A percentile compares a stretch with the other conserved stretches of the same genome.
Conservation (phyloP, 2,888 invertebrate genomes). For the Xylophagus ater region DNA sequence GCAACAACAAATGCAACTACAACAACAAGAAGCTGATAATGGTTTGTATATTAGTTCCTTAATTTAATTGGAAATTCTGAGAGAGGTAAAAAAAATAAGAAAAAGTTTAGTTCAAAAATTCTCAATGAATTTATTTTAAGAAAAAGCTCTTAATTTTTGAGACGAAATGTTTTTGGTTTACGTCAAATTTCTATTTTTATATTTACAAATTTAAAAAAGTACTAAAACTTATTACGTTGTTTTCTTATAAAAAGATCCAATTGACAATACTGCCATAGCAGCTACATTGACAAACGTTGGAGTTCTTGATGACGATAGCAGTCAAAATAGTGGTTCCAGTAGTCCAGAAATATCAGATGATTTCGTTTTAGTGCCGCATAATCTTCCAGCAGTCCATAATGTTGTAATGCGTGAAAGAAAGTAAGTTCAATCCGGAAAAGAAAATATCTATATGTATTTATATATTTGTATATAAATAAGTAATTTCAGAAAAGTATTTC, state of each 20-base stretch:
- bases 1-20: constrained; percentile 24
- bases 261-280: constrained; percentile 43
- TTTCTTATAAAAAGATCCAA: too few relatives aligned
- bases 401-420: constrained; percentile 32
- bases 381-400: constrained; percentile 49
- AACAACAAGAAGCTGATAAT: constrained; percentile 32
- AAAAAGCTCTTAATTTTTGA: too few relatives aligned
- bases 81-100: too few relatives aligned
- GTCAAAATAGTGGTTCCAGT: constrained; percentile 40
- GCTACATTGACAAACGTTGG: constrained; percentile 48
- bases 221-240: too few relatives aligned
- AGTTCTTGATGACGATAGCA: constrained; percentile 40
- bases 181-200: constrained; percentile 10
- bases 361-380: constrained; percentile 69
- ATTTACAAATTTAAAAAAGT: too few relatives aligned
- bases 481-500: too few relatives aligned
- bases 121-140: not conserved
- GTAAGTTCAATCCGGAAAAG: constrained; percentile 20
- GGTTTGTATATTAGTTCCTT: too few relatives aligned
- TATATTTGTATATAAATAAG: not conserved
- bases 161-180: too few relatives aligned
- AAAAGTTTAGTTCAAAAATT: not conserved
- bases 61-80: too few relatives aligned
- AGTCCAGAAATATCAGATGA: constrained; percentile 65
- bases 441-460: not conserved